Conservation (phyloP, 2,888 invertebrate species). For the Nomada goodeniana region DNA sequence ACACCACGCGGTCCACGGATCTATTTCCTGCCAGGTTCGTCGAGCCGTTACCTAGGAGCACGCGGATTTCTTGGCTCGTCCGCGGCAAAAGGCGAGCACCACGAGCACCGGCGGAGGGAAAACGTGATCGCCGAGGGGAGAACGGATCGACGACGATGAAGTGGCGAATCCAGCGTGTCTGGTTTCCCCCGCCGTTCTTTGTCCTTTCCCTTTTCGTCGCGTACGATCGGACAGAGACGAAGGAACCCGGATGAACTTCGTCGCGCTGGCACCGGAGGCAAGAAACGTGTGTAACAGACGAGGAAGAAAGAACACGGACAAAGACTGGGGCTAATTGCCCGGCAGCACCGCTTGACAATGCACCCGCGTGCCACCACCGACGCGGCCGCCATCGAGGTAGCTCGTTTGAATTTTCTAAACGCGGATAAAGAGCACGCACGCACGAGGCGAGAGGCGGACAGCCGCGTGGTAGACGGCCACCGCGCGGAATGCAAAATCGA, state of each 20-base stretch:
- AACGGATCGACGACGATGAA: slow-evolving; percentile 52
- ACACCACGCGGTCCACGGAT: slow-evolving; percentile 82
- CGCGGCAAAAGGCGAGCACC: slow-evolving; percentile 34
- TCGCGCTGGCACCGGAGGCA: neutral
- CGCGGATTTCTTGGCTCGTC: slow-evolving; percentile 68
- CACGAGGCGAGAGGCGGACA: slow-evolving; percentile 17
- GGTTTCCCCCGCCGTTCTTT: slow-evolving; percentile 44
- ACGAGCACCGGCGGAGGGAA: slow-evolving; percentile 24
- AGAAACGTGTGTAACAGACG: neutral
- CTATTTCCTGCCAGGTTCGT: slow-evolving; percentile 76
- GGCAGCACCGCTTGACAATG: slow-evolving; percentile 66
- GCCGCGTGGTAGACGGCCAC: slow-evolving; percentile 71
- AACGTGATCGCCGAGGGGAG: slow-evolving; percentile 39
- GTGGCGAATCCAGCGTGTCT: slow-evolving; percentile 64
- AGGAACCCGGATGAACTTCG: slow-evolving; percentile 53
- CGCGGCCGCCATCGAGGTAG: slow-evolving; percentile 36
- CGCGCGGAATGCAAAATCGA: slow-evolving; percentile 82
- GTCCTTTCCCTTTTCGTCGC: slow-evolving; percentile 20
- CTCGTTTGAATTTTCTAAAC: slow-evolving; percentile 73
- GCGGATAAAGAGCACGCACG: slow-evolving; percentile 56
- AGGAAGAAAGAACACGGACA: slow-evolving; percentile 33
- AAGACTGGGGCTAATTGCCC: slow-evolving; percentile 66
- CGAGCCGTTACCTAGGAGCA: slow-evolving; percentile 68
- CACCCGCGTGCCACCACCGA: slow-evolving; percentile 53
- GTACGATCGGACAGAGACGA: slow-evolving; percentile 19